Conservation (phyloP, 1,140 invertebrate genomes). For the Drosophila ananassae region DNA sequence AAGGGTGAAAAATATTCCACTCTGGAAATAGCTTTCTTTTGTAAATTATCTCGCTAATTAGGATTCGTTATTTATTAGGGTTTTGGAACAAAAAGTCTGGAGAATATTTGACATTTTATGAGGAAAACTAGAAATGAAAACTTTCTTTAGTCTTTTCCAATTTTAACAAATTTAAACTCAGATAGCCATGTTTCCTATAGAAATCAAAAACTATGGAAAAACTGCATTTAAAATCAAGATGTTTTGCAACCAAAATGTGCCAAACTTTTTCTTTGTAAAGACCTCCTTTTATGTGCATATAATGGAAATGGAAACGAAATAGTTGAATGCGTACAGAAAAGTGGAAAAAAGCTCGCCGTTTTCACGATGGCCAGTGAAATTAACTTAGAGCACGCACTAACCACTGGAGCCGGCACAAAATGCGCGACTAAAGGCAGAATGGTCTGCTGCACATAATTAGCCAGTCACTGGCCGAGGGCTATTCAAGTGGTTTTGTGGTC, state of each 20-base stretch:
- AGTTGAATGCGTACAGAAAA: conserved; percentile 35
- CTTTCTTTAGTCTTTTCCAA: no score
- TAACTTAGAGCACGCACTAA: conserved; percentile 71
- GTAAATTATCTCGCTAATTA: background rate
- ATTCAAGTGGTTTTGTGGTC: conserved; percentile 61
- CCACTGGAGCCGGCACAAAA: conserved; percentile 45
- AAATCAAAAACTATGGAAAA: no score
- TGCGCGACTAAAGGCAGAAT: conserved; percentile 50
- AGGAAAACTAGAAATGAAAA: no score
- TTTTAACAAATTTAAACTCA: no score
- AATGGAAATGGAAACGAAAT: conserved; percentile 32
- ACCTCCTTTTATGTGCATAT: conserved; percentile 30
- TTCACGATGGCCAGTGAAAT: conserved; percentile 61
- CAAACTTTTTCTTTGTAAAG: background rate
- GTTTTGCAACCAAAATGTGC: background rate
- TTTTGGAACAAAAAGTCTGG: background rate
- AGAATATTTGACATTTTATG: background rate
- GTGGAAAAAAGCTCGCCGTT: conserved; percentile 46
- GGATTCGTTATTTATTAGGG: background rate
- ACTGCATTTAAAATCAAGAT: no score
- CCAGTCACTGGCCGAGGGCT: conserved; percentile 29
- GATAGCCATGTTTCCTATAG: no score
- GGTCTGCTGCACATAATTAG: conserved; percentile 80
- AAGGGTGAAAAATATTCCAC: background rate
- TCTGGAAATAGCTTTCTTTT: background rate